Evolutionary conservation across 2,113 vertebrate species (phyloP), one percentile per base, ranked within the genome.

Genomic region (Strix aluco): DNA sequence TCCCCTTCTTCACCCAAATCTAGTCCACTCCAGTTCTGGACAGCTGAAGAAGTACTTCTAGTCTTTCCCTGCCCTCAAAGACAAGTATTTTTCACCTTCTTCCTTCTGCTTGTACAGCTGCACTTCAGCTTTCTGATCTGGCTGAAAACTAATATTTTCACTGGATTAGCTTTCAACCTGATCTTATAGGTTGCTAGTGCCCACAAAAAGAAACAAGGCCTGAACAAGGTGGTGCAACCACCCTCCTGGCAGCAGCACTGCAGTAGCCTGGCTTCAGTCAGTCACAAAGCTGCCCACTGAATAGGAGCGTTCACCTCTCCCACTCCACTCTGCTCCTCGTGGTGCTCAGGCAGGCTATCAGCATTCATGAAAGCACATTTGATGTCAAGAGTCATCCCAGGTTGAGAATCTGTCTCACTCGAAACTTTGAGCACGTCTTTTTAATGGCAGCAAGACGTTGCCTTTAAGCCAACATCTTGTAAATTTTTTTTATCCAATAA

Each of bases 361-460:
- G 15, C 30, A 27, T 5, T 11, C 18, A 55, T 2, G 15, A 85
- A 59, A 79, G 17, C 1, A 0, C 38, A 42, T 67, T 49, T 89
- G 30, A 75, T 6, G 8, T 29, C 32, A 90, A 52, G 23, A 75
- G 11, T 57, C 29, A 44, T 38, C 77, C 27, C 36, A 81, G 34
- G 32, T 4, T 40, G 46, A 75, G 30, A 88, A 57, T 29, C 12
- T 49, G 30, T 51, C 52, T 74, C 29, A 27, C 8, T 70, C n/a
- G 80, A 80, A 74, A 42, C 23, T 69, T 67, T 14, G 58, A 75
- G 26, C 4, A 4, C 5, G 27, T 16, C 23, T 69, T 59, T 81
- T 80, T 38, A 73, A 70, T 6, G 15, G 27, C 19, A 74, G 66
- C 20, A 44, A 20, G 23, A 46, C 0, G 0, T 10, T 44, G n/a